Percentiles rank a stretch among this genome's conserved stretches.
Conservation (phyloP, 1,140 invertebrate genomes). For the Drosophila erecta region DNA sequence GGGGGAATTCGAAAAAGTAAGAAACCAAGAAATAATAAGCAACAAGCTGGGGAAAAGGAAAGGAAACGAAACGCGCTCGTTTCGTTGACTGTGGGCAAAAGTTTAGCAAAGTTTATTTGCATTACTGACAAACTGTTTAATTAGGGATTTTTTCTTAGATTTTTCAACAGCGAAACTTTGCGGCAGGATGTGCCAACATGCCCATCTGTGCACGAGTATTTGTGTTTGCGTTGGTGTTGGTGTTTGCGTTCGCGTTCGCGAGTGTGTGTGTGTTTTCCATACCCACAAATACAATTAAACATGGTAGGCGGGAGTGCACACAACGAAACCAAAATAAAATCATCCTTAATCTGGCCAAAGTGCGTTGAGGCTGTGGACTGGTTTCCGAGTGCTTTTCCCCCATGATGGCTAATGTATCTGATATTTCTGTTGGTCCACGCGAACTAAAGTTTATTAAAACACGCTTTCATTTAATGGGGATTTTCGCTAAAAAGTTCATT, state of each 20-base stretch:
- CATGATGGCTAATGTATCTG: constrained; percentile 27
- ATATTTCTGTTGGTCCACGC: constrained; percentile 13
- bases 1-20: constrained; percentile 27
- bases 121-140: constrained; percentile 83
- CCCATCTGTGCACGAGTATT: constrained; percentile 10
- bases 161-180: constrained; percentile 70
- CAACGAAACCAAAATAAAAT: constrained; percentile 54
- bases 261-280: constrained; percentile 18
- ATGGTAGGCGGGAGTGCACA: constrained; percentile 31
- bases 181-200: constrained; percentile 29
- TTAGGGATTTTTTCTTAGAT: constrained; percentile 79
- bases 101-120: constrained; percentile 81
- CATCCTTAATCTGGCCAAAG: constrained; percentile 55
- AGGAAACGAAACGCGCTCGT: constrained; percentile 31
- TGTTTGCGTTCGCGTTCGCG: constrained; percentile 3
- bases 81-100: constrained; percentile 65
- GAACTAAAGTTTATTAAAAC: constrained; percentile 33
- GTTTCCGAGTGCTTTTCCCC: constrained; percentile 20
- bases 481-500: constrained; percentile 3
- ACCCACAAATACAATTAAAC: constrained; percentile 72
- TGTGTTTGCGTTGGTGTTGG: constrained; percentile 9
- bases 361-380: constrained; percentile 17
- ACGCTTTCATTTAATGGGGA: constrained; percentile 7
- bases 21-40: constrained; percentile 62
- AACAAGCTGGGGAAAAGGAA: constrained; percentile 30